Evolutionary conservation across 53 echinoderm and acorn worm genomes (phyloP).

Genomic region (Astropecten irregularis): DNA sequence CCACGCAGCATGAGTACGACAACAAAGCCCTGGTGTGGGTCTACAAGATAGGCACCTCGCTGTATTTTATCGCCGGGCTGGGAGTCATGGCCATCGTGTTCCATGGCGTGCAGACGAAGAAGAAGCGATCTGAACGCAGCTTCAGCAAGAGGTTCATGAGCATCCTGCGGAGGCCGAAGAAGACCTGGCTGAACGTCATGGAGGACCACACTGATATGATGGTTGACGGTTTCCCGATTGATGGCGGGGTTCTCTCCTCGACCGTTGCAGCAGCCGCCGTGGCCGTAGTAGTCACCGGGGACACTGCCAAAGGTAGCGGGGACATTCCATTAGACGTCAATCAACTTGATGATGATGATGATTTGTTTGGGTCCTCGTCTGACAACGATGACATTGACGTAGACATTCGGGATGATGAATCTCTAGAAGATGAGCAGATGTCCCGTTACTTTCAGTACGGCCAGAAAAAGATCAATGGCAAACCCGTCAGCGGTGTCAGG

Average conservation of each 20-base stretch:
- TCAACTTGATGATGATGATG: too few relatives aligned
- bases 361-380: neutral
- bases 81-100: slow-evolving; percentile 62
- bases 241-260: slow-evolving; percentile 23
- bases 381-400: neutral
- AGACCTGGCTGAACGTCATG: slow-evolving; percentile 17
- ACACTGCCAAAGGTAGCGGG: neutral
- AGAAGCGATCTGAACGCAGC: neutral
- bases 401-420: neutral
- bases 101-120: slow-evolving; percentile 34
- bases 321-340: neutral
- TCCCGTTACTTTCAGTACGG: neutral
- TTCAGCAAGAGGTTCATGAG: slow-evolving; percentile 1
- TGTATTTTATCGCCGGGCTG: slow-evolving; percentile 66
- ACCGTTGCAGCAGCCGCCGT: slow-evolving; percentile 33
- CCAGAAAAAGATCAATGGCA: neutral
- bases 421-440: neutral
- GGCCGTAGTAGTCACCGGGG: neutral
- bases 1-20: slow-evolving; percentile 8
- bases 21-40: slow-evolving; percentile 22
- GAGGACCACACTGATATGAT: slow-evolving; percentile 24
- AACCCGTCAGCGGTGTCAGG: neutral
- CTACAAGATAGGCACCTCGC: slow-evolving; percentile 55
- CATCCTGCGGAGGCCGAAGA: slow-evolving; percentile 9
- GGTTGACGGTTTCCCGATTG: neutral